phyloP scores from a whole-genome alignment of 2,113 vertebrate genomes.

The Barnardius zonarius region DNA sequence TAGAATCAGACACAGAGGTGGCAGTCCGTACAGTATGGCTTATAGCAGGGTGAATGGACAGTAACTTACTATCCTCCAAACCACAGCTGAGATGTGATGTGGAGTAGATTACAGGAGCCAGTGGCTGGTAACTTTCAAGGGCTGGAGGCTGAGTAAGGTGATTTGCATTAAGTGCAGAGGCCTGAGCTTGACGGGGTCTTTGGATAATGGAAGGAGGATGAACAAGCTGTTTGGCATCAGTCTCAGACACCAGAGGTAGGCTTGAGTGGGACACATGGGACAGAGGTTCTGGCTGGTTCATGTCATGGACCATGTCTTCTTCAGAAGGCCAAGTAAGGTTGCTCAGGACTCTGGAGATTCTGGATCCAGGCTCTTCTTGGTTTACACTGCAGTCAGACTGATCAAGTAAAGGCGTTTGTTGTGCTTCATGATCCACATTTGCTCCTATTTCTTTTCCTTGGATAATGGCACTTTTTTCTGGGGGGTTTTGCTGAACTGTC shows the following conservation, averaged over 20 bases:
- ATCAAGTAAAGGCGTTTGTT: background rate
- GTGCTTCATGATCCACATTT: background rate
- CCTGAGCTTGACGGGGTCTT: background rate
- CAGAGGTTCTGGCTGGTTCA: background rate
- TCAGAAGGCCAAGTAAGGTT: background rate
- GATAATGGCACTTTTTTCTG: background rate
- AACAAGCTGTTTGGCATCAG: conserved; percentile 46
- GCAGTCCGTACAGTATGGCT: background rate
- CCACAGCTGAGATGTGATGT: background rate
- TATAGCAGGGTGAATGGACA: background rate
- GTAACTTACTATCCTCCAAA: background rate
- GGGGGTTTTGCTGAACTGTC: background rate
- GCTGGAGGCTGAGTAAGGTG: background rate
- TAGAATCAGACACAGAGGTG: background rate
- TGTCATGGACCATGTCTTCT: background rate
- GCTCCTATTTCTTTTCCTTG: background rate
- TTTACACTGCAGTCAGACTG: background rate
- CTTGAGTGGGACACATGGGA: background rate
- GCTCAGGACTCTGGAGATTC: background rate
- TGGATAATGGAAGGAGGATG: background rate
- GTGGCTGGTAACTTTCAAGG: background rate
- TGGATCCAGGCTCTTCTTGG: background rate
- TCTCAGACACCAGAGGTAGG: conserved; percentile 32
- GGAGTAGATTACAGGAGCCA: background rate
- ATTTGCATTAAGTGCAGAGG: background rate